Conservation (phyloP, 2,888 invertebrate genomes). For the Electrophaes corylata region DNA sequence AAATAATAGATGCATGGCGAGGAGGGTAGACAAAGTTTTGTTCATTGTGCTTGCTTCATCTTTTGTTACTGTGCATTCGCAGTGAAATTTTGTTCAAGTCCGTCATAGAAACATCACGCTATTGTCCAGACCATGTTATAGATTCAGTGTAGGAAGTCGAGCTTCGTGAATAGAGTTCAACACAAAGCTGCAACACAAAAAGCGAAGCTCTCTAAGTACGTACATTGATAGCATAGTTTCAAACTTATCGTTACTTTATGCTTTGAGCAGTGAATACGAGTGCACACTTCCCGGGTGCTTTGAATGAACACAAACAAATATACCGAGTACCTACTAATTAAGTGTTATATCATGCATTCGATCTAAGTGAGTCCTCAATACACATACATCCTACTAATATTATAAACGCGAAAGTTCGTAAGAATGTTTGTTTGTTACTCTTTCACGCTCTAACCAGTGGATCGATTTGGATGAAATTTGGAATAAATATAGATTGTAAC, state of each 20-base stretch:
- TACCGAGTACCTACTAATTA: not conserved
- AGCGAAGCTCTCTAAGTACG: not conserved
- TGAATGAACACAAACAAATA: not conserved
- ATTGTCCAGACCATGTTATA: conserved; percentile 10
- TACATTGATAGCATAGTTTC: not conserved
- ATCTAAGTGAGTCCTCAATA: not conserved
- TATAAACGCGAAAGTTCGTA: too few species aligned
- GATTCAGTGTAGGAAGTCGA: conserved; percentile 11
- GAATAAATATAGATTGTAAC: too few species aligned
- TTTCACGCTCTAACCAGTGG: too few species aligned
- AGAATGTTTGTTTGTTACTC: too few species aligned
- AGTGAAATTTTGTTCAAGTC: conserved; percentile 36
- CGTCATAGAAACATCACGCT: conserved; percentile 12
- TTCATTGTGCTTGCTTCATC: conserved; percentile 41
- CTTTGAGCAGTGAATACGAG: not conserved
- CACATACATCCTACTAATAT: too few species aligned
- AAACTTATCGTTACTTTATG: not conserved
- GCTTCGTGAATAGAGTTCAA: conserved; percentile 15
- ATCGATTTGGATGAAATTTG: too few species aligned
- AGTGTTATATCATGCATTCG: not conserved
- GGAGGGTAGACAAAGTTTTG: conserved; percentile 41
- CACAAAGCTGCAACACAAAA: conserved; percentile 12
- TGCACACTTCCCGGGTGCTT: not conserved
- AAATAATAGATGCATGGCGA: conserved; percentile 48
- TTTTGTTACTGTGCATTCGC: conserved; percentile 49